Evolutionary conservation across 1,140 invertebrate species (phyloP), one percentile per base, ranked within the genome.

Genomic region (Cydia amplana): DNA sequence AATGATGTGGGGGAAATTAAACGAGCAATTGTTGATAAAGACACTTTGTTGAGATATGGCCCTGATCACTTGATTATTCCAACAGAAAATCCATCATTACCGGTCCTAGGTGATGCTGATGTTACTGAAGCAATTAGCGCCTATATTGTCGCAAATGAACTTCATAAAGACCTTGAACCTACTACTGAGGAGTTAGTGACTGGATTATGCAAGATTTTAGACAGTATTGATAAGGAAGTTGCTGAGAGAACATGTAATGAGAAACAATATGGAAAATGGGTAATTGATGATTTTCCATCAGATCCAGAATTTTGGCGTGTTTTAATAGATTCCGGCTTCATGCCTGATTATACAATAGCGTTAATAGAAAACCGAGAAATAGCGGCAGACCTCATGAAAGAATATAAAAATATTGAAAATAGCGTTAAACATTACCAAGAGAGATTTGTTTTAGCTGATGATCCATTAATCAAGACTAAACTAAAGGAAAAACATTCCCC

Each of bases 241-340:
- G 46, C 81, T 78, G 49, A 84, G 77, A 10, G 78, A 78, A 51
- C 82, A 75, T 80, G 80, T 78, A 73, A 76, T 77, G 72, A 88
- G 74, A 67, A 84, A 75, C 16, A 75, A 74, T 93, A 92, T 79
- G 91, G 93, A 16, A 93, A 93, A 74, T 95, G 93, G 92, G 92
- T 95, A 76, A 85, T 95, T 32, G 94, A 95, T 84, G 94, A 92
- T 4, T 93, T 95, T 87, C 85, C 91, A 28, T 81, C 87, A 16
- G 87, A 94, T 77, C 46, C 85, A n/a, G 91, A 94, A 77, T 85
- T 90, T 78, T 93, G 94, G 87, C 81, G 83, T 74, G 85, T 83
- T 74, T 79, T 95, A 6, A 81, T 76, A 3, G 86, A 92, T 23
- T 79, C 84, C 20, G 87, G 91, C n/a, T 85, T 93, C 73, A 75